Evolutionary conservation across 2,797 vertebrate species (phyloP).

Genomic region (Emys orbicularis): DNA sequence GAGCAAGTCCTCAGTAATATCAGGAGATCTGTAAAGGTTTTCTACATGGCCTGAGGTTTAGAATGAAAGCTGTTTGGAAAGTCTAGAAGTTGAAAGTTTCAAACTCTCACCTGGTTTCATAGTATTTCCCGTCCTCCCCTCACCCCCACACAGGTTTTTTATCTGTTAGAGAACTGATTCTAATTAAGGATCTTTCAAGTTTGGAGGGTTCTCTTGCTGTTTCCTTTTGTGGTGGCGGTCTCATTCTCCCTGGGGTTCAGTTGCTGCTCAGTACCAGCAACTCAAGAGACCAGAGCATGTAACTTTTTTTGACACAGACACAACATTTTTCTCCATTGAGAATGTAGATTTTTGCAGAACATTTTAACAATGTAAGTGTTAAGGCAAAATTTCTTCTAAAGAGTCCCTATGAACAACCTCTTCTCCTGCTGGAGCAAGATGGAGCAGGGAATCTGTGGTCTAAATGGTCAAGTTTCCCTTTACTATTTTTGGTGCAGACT

Average conservation of each 20-base stretch:
- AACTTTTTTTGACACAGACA: background rate
- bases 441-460: fast-evolving
- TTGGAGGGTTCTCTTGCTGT: background rate
- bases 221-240: background rate
- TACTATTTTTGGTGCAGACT: background rate
- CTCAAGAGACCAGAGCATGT: fast-evolving
- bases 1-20: background rate
- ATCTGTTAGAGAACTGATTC: background rate
- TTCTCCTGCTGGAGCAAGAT: background rate
- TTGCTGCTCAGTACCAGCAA: background rate
- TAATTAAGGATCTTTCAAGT: background rate
- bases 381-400: background rate
- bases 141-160: background rate
- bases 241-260: background rate
- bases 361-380: background rate
- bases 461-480: background rate
- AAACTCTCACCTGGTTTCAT: background rate
- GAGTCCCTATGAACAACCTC: background rate
- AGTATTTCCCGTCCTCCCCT: background rate
- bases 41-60: slow-evolving; percentile 34
- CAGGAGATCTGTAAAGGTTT: slow-evolving; percentile 34
- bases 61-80: slow-evolving; percentile 31
- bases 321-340: background rate
- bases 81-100: background rate
- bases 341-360: background rate